Conservation (phyloP, 2,888 invertebrate genomes). For the Lymantria dispar region DNA sequence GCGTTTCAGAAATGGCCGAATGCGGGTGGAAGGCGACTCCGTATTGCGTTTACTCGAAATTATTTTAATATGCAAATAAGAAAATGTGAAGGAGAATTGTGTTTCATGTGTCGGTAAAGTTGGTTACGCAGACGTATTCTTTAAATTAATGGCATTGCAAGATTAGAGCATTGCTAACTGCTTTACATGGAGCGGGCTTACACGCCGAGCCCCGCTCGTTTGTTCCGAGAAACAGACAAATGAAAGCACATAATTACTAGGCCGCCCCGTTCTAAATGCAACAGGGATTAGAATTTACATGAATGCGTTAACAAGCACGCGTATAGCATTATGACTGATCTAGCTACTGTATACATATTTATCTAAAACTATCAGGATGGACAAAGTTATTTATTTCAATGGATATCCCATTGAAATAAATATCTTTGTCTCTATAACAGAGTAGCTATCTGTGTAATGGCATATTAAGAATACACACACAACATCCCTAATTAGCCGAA, state of each 20-base stretch:
- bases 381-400: too few relatives aligned
- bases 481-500: too few relatives aligned
- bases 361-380: neutral
- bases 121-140: slow-evolving; percentile 79
- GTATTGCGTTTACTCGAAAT: slow-evolving; percentile 81
- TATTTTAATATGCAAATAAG: slow-evolving; percentile 83
- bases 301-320: slow-evolving; percentile 74
- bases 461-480: too few relatives aligned
- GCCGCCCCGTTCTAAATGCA: slow-evolving; percentile 79
- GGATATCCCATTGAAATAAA: too few relatives aligned
- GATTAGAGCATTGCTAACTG: slow-evolving; percentile 81
- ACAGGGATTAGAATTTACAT: slow-evolving; percentile 81
- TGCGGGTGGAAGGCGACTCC: slow-evolving; percentile 68
- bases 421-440: too few relatives aligned
- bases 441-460: too few relatives aligned
- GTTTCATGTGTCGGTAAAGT: slow-evolving; percentile 75
- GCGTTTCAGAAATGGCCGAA: slow-evolving; percentile 41
- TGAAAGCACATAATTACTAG: slow-evolving; percentile 82
- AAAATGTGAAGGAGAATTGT: slow-evolving; percentile 80
- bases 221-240: slow-evolving; percentile 78
- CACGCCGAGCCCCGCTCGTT: slow-evolving; percentile 69
- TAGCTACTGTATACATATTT: slow-evolving; percentile 46
- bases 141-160: slow-evolving; percentile 79
- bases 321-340: slow-evolving; percentile 78
- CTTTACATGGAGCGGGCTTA: slow-evolving; percentile 78